Conservation (phyloP, 2,113 vertebrate species). For the Arothron firmamentum region DNA sequence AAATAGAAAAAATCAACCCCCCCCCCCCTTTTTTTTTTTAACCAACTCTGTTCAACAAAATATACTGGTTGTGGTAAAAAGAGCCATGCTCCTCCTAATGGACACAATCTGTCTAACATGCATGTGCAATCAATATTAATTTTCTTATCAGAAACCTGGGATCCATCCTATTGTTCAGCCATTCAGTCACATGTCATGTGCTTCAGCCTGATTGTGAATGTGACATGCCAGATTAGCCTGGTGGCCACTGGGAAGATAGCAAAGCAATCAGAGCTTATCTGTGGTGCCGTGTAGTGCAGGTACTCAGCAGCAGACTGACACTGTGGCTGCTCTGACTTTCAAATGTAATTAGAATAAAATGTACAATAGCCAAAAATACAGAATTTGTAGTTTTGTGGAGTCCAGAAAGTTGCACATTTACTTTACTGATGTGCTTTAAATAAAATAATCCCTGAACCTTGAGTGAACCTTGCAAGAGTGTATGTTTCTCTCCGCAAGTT, state of each 20-base stretch:
- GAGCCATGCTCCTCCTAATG: constrained; percentile 47
- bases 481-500: constrained; percentile 7
- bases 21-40: not conserved
- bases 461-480: constrained; percentile 14
- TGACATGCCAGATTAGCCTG: constrained; percentile 52
- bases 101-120: constrained; percentile 58
- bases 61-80: constrained; percentile 7
- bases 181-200: constrained; percentile 63
- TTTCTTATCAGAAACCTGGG: constrained; percentile 58
- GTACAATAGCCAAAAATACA: not conserved
- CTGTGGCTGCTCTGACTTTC: constrained; percentile 12
- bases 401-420: too few species aligned
- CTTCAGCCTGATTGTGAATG: constrained; percentile 48
- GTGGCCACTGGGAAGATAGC: constrained; percentile 40
- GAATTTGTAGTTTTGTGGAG: too few species aligned
- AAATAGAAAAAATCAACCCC: not conserved
- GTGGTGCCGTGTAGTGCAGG: constrained; percentile 9
- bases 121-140: constrained; percentile 70
- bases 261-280: constrained; percentile 49
- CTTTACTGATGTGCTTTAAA: constrained; percentile 1
- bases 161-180: constrained; percentile 58
- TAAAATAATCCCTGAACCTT: constrained; percentile 13
- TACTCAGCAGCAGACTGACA: constrained; percentile 13
- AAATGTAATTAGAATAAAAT: not conserved
- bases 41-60: not conserved